Evolutionary conservation across 2,888 invertebrate species (phyloP).

Genomic region (Macrosiphum euphorbiae): DNA sequence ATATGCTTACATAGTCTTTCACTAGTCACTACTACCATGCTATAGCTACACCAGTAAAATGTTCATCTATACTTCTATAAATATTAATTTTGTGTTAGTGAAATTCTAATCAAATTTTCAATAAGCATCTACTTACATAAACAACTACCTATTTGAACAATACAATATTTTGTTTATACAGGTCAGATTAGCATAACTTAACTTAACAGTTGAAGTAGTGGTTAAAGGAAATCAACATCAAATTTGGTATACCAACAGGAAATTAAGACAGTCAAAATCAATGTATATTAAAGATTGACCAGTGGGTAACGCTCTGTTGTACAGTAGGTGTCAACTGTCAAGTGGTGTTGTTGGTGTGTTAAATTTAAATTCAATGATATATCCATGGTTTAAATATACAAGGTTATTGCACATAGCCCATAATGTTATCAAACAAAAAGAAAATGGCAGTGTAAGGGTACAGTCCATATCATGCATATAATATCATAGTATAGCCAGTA

Average conservation of each 20-base stretch:
- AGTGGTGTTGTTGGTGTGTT: no score
- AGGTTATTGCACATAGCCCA: no score
- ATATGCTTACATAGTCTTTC: not conserved
- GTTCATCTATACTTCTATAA: not conserved
- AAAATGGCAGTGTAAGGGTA: no score
- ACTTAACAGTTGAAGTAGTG: not conserved
- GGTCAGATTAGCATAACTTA: not conserved
- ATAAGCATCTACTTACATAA: not conserved
- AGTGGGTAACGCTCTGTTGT: no score
- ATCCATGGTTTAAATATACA: no score
- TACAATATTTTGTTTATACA: not conserved
- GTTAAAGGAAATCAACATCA: not conserved
- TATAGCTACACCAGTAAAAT: not conserved
- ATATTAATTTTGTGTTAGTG: not conserved
- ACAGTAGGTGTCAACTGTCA: no score
- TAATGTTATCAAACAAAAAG: no score
- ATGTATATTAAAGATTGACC: not conserved
- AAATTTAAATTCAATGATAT: no score
- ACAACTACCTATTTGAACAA: not conserved
- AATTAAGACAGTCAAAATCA: not conserved
- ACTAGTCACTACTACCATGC: not conserved
- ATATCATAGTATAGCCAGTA: no score
- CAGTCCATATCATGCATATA: no score
- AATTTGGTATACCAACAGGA: not conserved
- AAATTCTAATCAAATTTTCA: not conserved